phyloP scores from a whole-genome alignment of 2,113 vertebrate species.

The Cryptotis parvus region DNA sequence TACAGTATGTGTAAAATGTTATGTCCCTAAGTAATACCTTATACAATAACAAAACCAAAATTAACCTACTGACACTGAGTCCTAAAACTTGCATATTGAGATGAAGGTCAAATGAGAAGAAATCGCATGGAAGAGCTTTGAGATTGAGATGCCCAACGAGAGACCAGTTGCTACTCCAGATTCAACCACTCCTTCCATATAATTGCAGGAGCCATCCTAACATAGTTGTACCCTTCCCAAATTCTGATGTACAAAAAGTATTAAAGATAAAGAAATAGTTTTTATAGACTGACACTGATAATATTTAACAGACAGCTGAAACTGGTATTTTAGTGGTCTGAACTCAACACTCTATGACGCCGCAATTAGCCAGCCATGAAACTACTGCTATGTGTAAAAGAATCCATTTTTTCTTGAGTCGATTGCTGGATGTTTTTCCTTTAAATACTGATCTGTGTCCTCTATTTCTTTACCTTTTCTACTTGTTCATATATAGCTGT shows the following conservation, averaged over 20 bases:
- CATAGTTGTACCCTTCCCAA: neutral
- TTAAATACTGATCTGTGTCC: neutral
- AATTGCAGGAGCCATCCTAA: neutral
- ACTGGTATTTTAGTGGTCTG: neutral
- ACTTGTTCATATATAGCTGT: neutral
- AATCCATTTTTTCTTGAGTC: slow-evolving; percentile 15
- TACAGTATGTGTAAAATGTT: neutral
- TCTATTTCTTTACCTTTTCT: neutral
- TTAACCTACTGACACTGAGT: neutral
- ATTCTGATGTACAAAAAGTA: slow-evolving; percentile 17
- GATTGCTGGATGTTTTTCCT: neutral
- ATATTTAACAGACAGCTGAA: slow-evolving; percentile 1
- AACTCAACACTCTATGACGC: neutral
- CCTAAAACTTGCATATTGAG: neutral
- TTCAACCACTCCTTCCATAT: rapidly evolving
- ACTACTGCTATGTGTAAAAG: slow-evolving; percentile 25
- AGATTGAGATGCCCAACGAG: neutral
- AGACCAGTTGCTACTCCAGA: neutral
- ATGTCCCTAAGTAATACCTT: neutral
- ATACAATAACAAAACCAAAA: neutral
- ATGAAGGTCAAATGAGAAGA: neutral
- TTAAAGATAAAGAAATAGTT: slow-evolving; percentile 8
- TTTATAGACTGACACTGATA: slow-evolving; percentile 13
- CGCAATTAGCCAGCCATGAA: neutral
- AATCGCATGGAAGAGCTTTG: neutral